Evolutionary conservation across 2,888 invertebrate species (phyloP), one percentile per base, ranked within the genome.

Genomic region (Pachycephus smyrnensis): DNA sequence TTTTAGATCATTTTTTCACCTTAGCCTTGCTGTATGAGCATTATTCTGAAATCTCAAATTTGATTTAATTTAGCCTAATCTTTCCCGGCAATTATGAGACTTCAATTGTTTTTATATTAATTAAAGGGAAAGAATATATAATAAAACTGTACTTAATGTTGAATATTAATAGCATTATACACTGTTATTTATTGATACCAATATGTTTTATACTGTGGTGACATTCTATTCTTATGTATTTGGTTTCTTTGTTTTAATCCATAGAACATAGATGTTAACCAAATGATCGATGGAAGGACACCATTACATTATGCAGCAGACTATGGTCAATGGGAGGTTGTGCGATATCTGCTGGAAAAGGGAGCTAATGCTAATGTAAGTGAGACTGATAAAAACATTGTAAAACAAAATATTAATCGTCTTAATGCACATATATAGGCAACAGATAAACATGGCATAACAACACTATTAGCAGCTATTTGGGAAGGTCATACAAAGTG

Each of bases 401-500:
- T 73, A 75, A 77, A 12, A 73, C 15, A 55, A 12, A 78, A 55
- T 68, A 71, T 75, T 31, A 69, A 73, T 75, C n/a, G 15, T 75
- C n/a, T 73, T 31, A 75, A 55, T 82, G 33, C 31, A 36, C n/a
- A 68, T 73, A 69, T 77, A 79, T 92, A 99, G 98, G 95, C 96
- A 86, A 94, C 95, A 89, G 99, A 99, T 92, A 98, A 98, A 93
- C 97, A 98, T 94, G 98, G 98, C 55, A 98, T 99, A 86, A 97
- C 97, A 82, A 97, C 98, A 55, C 93, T 99, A 75, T 92, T 99
- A 87, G 98, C 98, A 85, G 99, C 99, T 79, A 97, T 99, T 88
- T 99, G 97, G 97, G 99, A 99, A 92, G 98, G 98, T 35, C 99
- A 99, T 90, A 96, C 96, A 76, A 95, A 96, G 81, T 98, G 98